These are phyloP conservation scores for Sialia sialis DNA, from an alignment of 2,113 vertebrate species.

Conservation along the genomic window DNA sequence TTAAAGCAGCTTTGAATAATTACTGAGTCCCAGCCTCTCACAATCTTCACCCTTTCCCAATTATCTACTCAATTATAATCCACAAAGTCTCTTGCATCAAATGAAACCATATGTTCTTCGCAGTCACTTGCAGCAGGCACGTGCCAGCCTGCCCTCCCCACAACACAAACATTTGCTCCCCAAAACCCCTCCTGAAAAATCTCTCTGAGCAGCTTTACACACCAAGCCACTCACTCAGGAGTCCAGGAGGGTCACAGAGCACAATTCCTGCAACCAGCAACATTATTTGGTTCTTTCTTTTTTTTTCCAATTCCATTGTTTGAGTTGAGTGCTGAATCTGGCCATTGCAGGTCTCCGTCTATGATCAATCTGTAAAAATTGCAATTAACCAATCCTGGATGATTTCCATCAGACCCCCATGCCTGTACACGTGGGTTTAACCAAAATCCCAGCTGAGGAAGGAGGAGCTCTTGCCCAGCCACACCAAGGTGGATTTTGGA, in stretches of 20 bases:
- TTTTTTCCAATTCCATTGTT: accelerated
- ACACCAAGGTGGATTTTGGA: accelerated
- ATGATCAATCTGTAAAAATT: neutral
- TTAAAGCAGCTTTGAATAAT: constrained; percentile 45
- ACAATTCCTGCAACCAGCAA: neutral
- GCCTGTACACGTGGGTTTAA: accelerated
- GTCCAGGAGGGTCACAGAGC: neutral
- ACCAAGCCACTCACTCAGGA: neutral
- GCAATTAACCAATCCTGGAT: accelerated
- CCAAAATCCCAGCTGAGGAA: neutral
- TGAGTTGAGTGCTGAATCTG: neutral
- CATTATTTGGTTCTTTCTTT: neutral
- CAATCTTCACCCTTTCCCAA: constrained; percentile 47
- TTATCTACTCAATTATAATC: constrained; percentile 64
- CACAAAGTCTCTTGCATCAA: constrained; percentile 52
- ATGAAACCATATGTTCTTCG: constrained; percentile 40
- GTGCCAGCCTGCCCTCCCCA: neutral
- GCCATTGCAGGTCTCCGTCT: accelerated
- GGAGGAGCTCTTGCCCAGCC: neutral
- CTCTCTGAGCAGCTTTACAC: neutral
- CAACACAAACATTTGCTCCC: neutral
- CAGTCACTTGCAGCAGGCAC: neutral
- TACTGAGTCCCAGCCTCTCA: constrained; percentile 24
- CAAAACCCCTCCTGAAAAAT: neutral
- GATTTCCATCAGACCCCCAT: neutral